Percentiles rank a stretch among this genome's conserved stretches.
phyloP scores from a whole-genome alignment of 2,888 invertebrate species.

The Hedya salicella region DNA sequence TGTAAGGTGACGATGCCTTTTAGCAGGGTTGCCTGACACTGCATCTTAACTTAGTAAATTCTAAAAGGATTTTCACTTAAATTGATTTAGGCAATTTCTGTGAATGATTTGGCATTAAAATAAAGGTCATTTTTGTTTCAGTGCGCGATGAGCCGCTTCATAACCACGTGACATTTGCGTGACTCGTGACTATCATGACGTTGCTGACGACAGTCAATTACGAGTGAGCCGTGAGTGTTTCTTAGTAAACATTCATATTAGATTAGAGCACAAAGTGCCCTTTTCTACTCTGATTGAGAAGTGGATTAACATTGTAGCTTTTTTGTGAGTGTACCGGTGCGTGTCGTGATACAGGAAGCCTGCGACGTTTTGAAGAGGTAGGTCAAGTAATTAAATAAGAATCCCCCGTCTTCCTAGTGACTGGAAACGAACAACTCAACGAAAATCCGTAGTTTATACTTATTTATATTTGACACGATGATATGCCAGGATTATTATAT shows the following conservation, averaged over 20 bases:
- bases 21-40: no score
- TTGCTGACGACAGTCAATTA: constrained; percentile 61
- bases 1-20: no score
- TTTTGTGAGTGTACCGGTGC: constrained; percentile 25
- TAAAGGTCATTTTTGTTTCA: constrained; percentile 28
- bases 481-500: no score
- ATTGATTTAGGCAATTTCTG: no score
- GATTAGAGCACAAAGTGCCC: constrained; percentile 31
- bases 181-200: constrained; percentile 56
- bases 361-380: constrained; percentile 24
- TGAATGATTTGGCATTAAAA: background rate
- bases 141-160: constrained; percentile 45
- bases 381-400: constrained; percentile 13
- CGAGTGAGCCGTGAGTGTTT: constrained; percentile 48
- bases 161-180: constrained; percentile 69
- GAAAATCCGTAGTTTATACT: no score
- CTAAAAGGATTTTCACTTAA: no score
- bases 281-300: constrained; percentile 25
- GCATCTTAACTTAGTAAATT: no score
- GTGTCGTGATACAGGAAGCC: constrained; percentile 19
- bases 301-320: constrained; percentile 24
- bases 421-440: background rate
- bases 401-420: background rate
- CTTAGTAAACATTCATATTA: constrained; percentile 34
- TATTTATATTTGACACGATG: no score